Conservation (phyloP, 2,113 vertebrate species). For the Pachycephala philippinensis region DNA sequence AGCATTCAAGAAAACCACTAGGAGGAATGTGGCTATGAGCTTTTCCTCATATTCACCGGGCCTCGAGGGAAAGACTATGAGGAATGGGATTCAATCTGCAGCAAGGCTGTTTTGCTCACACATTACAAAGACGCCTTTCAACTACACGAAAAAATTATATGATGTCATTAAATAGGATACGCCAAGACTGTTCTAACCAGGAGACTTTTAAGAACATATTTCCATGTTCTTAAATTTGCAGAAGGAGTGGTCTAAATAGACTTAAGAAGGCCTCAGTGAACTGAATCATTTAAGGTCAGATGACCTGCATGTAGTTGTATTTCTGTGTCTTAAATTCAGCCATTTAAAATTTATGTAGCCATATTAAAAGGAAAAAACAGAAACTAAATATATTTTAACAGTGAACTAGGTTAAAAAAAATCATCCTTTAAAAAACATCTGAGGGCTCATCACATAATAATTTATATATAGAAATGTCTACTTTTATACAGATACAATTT, state of each 20-base stretch:
- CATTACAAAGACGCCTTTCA: not conserved
- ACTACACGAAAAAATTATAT: not conserved
- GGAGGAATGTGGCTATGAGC: not conserved
- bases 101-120: not conserved
- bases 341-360: not conserved
- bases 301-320: not conserved
- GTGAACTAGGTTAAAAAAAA: not conserved
- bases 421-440: not conserved
- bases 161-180: not conserved
- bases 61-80: not conserved
- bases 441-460: not conserved
- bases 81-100: not conserved
- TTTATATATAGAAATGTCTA: not conserved
- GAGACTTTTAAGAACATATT: not conserved
- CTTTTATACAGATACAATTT: not conserved
- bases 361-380: not conserved
- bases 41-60: not conserved
- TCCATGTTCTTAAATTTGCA: not conserved
- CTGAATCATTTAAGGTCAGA: not conserved
- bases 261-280: not conserved
- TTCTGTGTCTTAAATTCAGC: not conserved
- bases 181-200: not conserved
- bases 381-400: not conserved
- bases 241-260: not conserved
- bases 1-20: not conserved